A percentile compares a stretch with the other conserved stretches of the same genome.
These are phyloP conservation scores for Tethea ocularis DNA, from an alignment of 2,888 invertebrate species.

Conservation along the genomic window DNA sequence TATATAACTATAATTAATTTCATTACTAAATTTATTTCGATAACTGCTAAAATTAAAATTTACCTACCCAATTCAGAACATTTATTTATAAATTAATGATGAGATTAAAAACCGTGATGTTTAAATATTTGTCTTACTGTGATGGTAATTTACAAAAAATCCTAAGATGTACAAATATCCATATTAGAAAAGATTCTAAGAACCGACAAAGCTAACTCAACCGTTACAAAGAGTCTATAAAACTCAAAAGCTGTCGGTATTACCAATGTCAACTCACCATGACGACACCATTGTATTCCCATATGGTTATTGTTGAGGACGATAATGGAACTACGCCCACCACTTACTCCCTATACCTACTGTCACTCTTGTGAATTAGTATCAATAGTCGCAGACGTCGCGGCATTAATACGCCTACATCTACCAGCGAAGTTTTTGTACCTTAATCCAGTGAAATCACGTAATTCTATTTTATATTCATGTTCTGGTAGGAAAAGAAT, in stretches of 20 bases:
- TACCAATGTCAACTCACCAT: constrained; percentile 15
- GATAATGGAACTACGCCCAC: constrained; percentile 1
- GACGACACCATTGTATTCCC: constrained; percentile 14
- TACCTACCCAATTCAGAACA: too few species aligned
- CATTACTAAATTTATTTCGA: too few species aligned
- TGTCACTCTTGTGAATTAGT: constrained; percentile 5
- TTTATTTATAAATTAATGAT: too few species aligned
- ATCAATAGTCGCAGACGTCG: background rate
- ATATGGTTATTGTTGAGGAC: constrained; percentile 11
- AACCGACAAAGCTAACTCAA: constrained; percentile 7
- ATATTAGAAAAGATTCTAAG: background rate
- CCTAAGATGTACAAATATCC: background rate
- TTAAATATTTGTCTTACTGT: too few species aligned
- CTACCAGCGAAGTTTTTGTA: background rate
- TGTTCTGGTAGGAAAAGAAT: background rate
- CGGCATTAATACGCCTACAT: background rate
- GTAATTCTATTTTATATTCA: background rate
- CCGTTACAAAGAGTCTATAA: constrained; percentile 12
- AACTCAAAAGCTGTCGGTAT: constrained; percentile 11
- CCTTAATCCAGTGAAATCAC: background rate
- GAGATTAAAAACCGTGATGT: too few species aligned
- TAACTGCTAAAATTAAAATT: too few species aligned
- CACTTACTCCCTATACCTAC: background rate
- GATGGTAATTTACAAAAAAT: background rate
- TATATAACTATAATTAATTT: too few species aligned